phyloP scores from a whole-genome alignment of 2,113 vertebrate genomes.

The Myodes glareolus region DNA sequence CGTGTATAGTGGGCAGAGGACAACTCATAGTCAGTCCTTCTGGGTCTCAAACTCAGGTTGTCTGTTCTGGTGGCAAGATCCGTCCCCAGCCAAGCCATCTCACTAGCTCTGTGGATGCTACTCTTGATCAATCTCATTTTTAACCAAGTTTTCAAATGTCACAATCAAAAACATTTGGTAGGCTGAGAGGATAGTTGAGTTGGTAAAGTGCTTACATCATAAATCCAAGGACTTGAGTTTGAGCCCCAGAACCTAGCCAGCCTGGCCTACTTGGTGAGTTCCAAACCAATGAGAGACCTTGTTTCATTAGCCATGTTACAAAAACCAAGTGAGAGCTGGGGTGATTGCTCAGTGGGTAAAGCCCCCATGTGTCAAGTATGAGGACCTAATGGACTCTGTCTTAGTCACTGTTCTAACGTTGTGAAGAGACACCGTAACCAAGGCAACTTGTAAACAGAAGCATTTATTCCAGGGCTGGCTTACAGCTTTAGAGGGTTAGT shows the following conservation, averaged over 20 bases:
- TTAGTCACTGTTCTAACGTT: neutral
- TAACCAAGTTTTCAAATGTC: conserved; percentile 32
- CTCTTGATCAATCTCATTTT: neutral
- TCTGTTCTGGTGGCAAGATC: neutral
- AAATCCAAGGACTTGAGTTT: neutral
- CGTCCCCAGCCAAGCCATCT: neutral
- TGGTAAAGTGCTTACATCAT: neutral
- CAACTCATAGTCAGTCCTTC: neutral
- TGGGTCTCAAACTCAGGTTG: neutral
- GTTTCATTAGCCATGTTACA: neutral
- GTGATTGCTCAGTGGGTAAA: neutral
- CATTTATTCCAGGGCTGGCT: neutral
- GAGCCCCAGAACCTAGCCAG: neutral
- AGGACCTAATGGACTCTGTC: neutral
- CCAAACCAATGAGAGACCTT: neutral
- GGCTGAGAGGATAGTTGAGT: neutral
- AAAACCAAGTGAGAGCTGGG: neutral
- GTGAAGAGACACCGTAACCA: neutral
- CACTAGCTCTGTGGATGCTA: neutral
- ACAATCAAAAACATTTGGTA: conserved; percentile 29
- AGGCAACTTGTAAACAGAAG: neutral
- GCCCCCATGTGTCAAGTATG: neutral
- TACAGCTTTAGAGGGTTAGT: neutral
- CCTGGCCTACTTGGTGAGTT: neutral
- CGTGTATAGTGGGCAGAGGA: neutral